Evolutionary conservation across 2,113 vertebrate species (phyloP), one percentile per base, ranked within the genome.

Genomic region (Microcebus murinus): DNA sequence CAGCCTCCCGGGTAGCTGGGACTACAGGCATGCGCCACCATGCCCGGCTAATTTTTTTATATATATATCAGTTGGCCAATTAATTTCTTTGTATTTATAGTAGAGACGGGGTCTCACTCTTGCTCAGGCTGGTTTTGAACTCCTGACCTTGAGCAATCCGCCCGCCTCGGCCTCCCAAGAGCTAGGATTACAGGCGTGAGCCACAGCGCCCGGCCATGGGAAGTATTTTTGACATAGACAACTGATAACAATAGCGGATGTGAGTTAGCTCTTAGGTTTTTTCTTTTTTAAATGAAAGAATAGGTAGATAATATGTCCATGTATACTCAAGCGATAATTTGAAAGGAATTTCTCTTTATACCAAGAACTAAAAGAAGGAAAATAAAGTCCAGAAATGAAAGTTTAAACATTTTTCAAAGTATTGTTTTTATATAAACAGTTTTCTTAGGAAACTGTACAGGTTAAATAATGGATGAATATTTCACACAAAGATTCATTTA

Each of bases 331-430:
- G 9, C 42, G 61, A 74, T 80, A 83, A 94, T 31, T 14, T 45
- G 36, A 73, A 95, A 96, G 57, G 29, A 70, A 79, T 8, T 85
- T 9, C 9, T 91, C 42, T 91, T 95, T 80, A 76, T 79, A 63
- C 13, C 31, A 88, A 68, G 55, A 93, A 61, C 10, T 15, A n/a
- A 77, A 94, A 85, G 13, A 52, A 85, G 21, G 20, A 85, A 85
- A 90, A 74, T 84, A 57, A 67, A 92, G 20, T 11, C 45, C 18
- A 76, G 23, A 82, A 79, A 82, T 61, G 77, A 85, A 88, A 92
- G 45, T 70, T 90, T 70, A 81, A 63, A 70, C 17, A 71, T 39
- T 94, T 96, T 85, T 52, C 61, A 81, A 91, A 93, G 65, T 68
- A 84, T 45, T 91, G 15, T 45, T 39, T 82, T 59, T 50, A 36